Percentiles rank a stretch among this genome's conserved stretches.
Evolutionary conservation across 2,113 vertebrate species (phyloP).

Genomic region (Tylochromis polylepis): DNA sequence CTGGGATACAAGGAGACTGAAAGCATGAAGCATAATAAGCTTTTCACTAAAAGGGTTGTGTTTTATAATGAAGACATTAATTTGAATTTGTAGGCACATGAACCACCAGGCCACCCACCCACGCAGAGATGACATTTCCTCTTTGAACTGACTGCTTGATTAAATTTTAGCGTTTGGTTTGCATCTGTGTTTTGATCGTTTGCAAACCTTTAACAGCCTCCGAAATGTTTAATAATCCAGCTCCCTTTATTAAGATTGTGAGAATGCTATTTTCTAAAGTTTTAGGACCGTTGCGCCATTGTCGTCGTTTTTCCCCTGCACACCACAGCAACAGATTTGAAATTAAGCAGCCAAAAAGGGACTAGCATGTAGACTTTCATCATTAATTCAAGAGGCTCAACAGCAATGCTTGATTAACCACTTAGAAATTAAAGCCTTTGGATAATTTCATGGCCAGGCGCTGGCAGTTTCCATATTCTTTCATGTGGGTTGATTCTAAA

Average conservation of each 20-base stretch:
- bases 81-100: conserved; percentile 15
- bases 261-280: not conserved
- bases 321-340: not conserved
- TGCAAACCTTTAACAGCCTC: not conserved
- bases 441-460: not conserved
- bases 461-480: not conserved
- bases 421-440: not conserved
- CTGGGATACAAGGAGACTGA: not conserved
- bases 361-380: not conserved
- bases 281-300: no score
- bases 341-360: not conserved
- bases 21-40: not conserved
- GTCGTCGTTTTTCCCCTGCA: not conserved
- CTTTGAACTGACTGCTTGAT: not conserved
- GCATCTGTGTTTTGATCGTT: not conserved
- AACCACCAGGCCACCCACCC: not conserved
- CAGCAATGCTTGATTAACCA: not conserved
- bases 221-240: not conserved
- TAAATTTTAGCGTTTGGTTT: not conserved
- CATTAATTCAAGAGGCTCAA: not conserved
- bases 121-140: not conserved
- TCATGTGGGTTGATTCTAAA: not conserved
- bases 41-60: not conserved
- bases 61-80: conserved; percentile 19
- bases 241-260: not conserved